Evolutionary conservation across 2,113 vertebrate genomes (phyloP), one percentile per base, ranked within the genome.

Genomic region (Eptesicus fuscus): DNA sequence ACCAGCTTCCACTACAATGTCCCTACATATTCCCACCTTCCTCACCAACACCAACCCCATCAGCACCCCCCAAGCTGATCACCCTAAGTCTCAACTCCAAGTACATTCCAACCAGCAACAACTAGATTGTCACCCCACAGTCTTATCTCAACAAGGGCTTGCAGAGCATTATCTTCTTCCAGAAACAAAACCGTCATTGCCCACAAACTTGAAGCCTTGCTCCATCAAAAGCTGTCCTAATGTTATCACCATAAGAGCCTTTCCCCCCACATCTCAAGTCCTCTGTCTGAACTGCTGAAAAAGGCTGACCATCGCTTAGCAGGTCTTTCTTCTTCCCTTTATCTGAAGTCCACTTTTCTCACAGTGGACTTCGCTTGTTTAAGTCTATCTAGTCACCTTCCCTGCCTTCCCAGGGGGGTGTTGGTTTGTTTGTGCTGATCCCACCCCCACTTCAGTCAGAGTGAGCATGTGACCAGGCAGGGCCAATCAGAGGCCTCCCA

Each of bases 401-500:
- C 56, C 56, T 11, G 23, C 63, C 71, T 67, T 82, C 59, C 83
- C 13, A 7, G 9, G 22, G 12, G 20, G 70, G 35, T 16, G 47
- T 16, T 28, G 37, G 37, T 76, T 5, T 9, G 44, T 61, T 7
- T 42, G 22, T 13, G 3, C 25, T 35, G 63, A 44, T 47, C 63
- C 53, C 67, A 40, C 40, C 32, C 51, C n/a, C 9, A 63, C 13
- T 73, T 53, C n/a, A 9, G 70, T 9, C 10, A 47, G 35, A 32
- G 78, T n/a, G 47, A 65, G 59, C 70, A 71, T 3, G 76, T 92
- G 90, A 67, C 65, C 17, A 1, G 20, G 76, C 37, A 7, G 20
- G 28, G 92, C 95, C 95, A 93, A 89, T 78, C 63, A 47, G 92
- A 73, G 83, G 83, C 44, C 90, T 70, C 61, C 63, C 23, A 23